Evolutionary conservation across 2,888 invertebrate species (phyloP).

Genomic region (Noctua janthina): DNA sequence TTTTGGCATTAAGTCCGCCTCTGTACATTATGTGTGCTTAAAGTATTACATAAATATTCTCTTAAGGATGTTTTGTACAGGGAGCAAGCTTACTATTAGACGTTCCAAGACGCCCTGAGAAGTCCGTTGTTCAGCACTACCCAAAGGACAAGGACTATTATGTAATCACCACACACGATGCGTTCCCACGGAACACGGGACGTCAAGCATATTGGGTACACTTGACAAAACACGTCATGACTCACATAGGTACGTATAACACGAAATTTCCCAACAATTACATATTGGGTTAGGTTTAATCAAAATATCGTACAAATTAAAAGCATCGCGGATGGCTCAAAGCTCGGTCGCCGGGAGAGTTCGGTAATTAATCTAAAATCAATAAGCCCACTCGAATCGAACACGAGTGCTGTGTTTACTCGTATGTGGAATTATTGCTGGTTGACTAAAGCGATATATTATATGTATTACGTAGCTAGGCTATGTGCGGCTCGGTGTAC

Average conservation of each 20-base stretch:
- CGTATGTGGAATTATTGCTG: constrained; percentile 50
- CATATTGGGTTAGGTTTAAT: constrained; percentile 41
- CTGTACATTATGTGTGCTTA: background rate
- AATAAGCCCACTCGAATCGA: constrained; percentile 64
- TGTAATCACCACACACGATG: background rate
- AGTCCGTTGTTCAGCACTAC: background rate
- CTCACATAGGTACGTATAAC: background rate
- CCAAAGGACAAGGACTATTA: background rate
- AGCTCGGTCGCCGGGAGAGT: constrained; percentile 50
- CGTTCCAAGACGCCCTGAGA: background rate
- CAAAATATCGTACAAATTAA: constrained; percentile 53
- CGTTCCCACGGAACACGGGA: background rate
- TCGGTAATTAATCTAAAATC: constrained; percentile 74
- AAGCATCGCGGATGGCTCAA: constrained; percentile 44
- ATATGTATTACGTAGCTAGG: constrained; percentile 31
- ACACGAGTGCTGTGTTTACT: constrained; percentile 53
- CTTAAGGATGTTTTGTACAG: background rate
- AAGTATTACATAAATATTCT: background rate
- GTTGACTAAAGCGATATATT: constrained; percentile 24
- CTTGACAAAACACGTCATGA: constrained; percentile 12
- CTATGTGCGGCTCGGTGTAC: background rate
- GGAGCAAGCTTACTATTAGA: background rate
- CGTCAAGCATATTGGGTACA: background rate
- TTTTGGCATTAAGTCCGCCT: no score
- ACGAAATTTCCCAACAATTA: constrained; percentile 23